phyloP scores from a whole-genome alignment of 2,888 invertebrate genomes.

The Coenonympha glycerion region DNA sequence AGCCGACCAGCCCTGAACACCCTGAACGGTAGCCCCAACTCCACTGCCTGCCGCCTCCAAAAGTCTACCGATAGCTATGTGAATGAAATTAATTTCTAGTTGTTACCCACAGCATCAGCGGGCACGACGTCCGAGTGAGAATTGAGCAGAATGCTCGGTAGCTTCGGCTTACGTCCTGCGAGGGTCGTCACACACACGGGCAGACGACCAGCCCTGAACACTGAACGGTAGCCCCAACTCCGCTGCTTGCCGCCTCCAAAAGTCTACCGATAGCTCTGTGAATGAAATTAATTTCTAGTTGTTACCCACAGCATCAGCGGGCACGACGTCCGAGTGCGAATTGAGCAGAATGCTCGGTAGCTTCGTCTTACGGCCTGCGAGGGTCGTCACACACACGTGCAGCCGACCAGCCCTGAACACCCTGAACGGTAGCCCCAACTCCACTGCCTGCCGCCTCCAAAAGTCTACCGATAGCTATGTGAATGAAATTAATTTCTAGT shows the following conservation, averaged over 20 bases:
- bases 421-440: conserved; percentile 76
- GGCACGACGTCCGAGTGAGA: conserved; percentile 98
- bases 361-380: conserved; percentile 82
- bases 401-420: conserved; percentile 66
- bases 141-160: conserved; percentile 88
- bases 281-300: conserved; percentile 22
- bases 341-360: conserved; percentile 88
- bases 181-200: conserved; percentile 79
- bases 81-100: no score
- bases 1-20: conserved; percentile 66
- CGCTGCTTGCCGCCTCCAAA: conserved; percentile 81
- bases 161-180: conserved; percentile 81
- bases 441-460: no score
- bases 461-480: no score
- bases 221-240: conserved; percentile 79
- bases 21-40: conserved; percentile 76
- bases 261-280: conserved; percentile 81
- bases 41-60: no score
- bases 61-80: no score
- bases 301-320: conserved; percentile 77
- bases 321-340: conserved; percentile 97
- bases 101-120: conserved; percentile 80
- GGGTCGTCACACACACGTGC: conserved; percentile 77
- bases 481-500: no score
- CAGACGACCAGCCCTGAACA: conserved; percentile 64